Evolutionary conservation across 2,113 vertebrate genomes (phyloP).

Genomic region (Microtus ochrogaster): DNA sequence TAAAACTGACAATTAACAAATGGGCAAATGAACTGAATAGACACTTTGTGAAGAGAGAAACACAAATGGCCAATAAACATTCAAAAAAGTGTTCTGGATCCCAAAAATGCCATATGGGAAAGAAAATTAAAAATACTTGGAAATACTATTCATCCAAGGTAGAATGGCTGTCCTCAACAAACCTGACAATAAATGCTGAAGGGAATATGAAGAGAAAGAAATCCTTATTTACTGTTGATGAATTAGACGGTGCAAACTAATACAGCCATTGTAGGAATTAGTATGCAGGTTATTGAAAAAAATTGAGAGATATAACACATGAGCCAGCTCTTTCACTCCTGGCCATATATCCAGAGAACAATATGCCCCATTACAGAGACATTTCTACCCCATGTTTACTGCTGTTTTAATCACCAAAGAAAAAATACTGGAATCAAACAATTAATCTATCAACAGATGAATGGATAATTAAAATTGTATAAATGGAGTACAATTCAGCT

Average conservation of each 20-base stretch:
- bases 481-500: neutral
- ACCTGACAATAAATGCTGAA: neutral
- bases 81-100: neutral
- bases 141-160: neutral
- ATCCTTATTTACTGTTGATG: neutral
- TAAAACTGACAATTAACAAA: neutral
- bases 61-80: neutral
- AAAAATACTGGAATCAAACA: neutral
- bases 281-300: neutral
- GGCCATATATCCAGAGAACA: neutral
- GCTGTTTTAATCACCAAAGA: neutral
- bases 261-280: neutral
- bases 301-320: neutral
- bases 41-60: neutral
- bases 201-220: neutral
- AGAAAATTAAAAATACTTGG: neutral
- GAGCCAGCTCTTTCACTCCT: neutral
- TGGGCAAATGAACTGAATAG: neutral
- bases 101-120: neutral
- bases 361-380: neutral
- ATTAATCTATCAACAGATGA: neutral
- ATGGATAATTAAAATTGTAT: neutral
- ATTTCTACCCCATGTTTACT: neutral
- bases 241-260: neutral
- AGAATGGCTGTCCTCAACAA: neutral